Conservation (phyloP, 2,797 vertebrate species). For the Ambastaia sidthimunki region DNA sequence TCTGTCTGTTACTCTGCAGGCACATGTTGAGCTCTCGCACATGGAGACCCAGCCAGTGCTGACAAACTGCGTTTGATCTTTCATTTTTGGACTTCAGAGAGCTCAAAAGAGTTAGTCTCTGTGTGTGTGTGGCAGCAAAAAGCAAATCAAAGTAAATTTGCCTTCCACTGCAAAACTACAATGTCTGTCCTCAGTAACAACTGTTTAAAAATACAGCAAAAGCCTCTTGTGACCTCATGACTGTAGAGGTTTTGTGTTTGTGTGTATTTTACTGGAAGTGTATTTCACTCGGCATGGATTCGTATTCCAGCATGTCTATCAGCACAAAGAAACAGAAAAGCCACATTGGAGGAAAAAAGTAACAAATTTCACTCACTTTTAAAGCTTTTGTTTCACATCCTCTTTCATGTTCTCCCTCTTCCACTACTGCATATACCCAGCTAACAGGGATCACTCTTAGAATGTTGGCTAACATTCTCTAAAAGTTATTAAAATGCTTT, state of each 20-base stretch:
- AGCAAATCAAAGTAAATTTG: conserved; percentile 44
- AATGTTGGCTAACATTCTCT: no score
- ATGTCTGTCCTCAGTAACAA: conserved; percentile 40
- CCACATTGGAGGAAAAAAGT: background rate
- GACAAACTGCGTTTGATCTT: conserved; percentile 62
- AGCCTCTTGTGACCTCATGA: conserved; percentile 34
- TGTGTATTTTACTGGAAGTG: background rate
- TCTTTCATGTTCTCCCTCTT: background rate
- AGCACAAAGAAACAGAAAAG: background rate
- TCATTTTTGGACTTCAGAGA: conserved; percentile 52
- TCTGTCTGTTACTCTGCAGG: conserved; percentile 34
- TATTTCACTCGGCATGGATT: background rate
- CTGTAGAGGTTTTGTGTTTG: conserved; percentile 17
- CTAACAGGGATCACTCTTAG: no score
- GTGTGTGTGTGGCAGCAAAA: background rate
- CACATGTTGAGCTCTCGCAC: conserved; percentile 50
- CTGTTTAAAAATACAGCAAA: conserved; percentile 39
- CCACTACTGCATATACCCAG: background rate
- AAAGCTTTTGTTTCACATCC: conserved; percentile 34
- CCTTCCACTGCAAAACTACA: conserved; percentile 28
- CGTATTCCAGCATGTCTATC: conserved; percentile 4
- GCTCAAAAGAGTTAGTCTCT: conserved; percentile 41
- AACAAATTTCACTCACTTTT: conserved; percentile 13
- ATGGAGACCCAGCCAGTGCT: conserved; percentile 49
- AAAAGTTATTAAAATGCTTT: no score